Percentiles rank a stretch among this genome's conserved stretches.
These are phyloP conservation scores for Pygoscelis antarcticus DNA, from an alignment of 2,113 vertebrate genomes.

Conservation along the genomic window DNA sequence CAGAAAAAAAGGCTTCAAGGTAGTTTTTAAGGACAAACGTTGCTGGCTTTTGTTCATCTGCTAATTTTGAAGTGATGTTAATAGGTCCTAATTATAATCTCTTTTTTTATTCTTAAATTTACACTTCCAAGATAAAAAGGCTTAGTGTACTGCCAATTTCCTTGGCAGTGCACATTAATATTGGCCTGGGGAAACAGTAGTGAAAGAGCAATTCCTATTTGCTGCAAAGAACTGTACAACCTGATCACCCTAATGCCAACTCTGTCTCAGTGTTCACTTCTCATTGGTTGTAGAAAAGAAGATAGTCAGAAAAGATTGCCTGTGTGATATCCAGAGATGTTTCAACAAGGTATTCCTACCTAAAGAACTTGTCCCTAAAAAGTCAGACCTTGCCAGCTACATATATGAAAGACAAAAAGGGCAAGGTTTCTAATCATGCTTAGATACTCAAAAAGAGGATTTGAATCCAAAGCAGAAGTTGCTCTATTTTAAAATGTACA, in stretches of 20 bases:
- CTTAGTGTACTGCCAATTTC: neutral
- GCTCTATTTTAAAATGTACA: neutral
- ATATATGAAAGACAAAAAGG: neutral
- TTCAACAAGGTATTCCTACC: neutral
- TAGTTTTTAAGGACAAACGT: neutral
- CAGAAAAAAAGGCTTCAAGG: neutral
- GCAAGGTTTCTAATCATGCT: neutral
- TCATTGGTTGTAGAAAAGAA: neutral
- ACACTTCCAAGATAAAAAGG: neutral
- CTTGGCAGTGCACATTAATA: neutral
- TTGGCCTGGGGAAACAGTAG: neutral
- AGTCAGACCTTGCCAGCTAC: neutral
- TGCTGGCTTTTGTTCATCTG: neutral
- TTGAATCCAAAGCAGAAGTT: neutral
- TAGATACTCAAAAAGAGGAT: neutral
- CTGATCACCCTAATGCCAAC: neutral
- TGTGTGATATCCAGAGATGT: neutral
- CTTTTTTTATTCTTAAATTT: neutral
- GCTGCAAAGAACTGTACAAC: neutral
- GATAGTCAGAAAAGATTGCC: neutral
- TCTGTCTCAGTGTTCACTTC: neutral
- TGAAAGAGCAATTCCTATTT: neutral
- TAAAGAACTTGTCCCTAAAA: neutral
- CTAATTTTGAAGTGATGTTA: neutral
- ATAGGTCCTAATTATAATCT: neutral